phyloP scores from a whole-genome alignment of 2,797 vertebrate genomes.

The Bryconaethiops microstoma region DNA sequence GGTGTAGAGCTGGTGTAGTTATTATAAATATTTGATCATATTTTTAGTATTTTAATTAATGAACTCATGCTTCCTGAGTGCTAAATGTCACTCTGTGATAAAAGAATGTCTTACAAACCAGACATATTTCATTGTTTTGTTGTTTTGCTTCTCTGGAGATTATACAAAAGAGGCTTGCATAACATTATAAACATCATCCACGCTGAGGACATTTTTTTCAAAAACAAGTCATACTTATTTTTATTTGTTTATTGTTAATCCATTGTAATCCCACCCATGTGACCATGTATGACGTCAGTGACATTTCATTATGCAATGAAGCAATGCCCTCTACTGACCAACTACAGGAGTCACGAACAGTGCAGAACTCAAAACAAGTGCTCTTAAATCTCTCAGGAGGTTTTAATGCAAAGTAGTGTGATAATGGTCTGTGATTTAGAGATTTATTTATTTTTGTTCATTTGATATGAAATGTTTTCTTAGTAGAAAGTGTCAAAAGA shows the following conservation, averaged over 20 bases:
- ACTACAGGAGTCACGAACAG: slow-evolving; percentile 16
- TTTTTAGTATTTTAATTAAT: neutral
- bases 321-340: slow-evolving; percentile 48
- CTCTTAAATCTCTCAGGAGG: neutral
- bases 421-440: neutral
- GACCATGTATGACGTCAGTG: neutral
- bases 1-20: neutral
- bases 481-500: neutral
- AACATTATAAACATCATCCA: neutral
- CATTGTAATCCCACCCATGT: neutral
- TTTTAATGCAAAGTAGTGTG: neutral
- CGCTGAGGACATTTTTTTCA: neutral
- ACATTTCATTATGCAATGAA: slow-evolving; percentile 16
- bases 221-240: neutral
- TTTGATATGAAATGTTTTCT: neutral
- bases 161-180: neutral
- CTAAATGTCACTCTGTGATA: no score
- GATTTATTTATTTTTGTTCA: neutral
- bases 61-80: neutral
- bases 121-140: neutral
- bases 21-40: neutral
- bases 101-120: neutral
- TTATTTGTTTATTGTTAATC: neutral
- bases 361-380: neutral
- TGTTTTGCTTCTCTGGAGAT: neutral